Conservation (phyloP, 1,140 invertebrate genomes). For the Cherax destructor region DNA sequence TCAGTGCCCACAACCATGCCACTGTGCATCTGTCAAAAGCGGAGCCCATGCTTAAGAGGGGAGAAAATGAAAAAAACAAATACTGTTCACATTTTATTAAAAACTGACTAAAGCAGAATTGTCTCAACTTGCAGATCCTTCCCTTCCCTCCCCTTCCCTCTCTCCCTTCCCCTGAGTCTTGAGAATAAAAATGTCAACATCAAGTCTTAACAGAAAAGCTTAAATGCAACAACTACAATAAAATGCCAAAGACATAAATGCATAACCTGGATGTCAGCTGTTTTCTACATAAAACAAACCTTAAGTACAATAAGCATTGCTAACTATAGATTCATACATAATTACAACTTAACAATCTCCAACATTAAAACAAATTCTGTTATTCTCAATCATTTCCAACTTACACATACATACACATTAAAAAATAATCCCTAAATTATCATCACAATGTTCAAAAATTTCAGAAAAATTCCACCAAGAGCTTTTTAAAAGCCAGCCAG, state of each 20-base stretch:
- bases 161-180: background rate
- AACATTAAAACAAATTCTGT: constrained; percentile 1
- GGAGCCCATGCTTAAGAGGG: constrained; percentile 46
- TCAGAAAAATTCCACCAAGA: background rate
- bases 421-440: background rate
- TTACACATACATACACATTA: background rate
- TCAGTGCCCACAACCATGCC: constrained; percentile 68
- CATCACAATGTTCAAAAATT: constrained; percentile 3
- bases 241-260: constrained; percentile 62
- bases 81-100: constrained; percentile 46
- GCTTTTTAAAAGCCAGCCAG: constrained; percentile 2
- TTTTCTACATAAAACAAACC: constrained; percentile 25
- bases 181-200: background rate
- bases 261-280: constrained; percentile 52
- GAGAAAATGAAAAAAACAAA: constrained; percentile 30
- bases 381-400: background rate
- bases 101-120: constrained; percentile 42
- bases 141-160: background rate
- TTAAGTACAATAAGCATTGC: constrained; percentile 51
- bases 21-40: constrained; percentile 47
- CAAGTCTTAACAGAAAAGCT: background rate
- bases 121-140: constrained; percentile 21
- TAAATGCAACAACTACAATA: constrained; percentile 46
- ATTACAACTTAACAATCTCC: background rate
- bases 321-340: constrained; percentile 5